Conservation (phyloP, 2,888 invertebrate genomes). For the Podabrus alpinus region DNA sequence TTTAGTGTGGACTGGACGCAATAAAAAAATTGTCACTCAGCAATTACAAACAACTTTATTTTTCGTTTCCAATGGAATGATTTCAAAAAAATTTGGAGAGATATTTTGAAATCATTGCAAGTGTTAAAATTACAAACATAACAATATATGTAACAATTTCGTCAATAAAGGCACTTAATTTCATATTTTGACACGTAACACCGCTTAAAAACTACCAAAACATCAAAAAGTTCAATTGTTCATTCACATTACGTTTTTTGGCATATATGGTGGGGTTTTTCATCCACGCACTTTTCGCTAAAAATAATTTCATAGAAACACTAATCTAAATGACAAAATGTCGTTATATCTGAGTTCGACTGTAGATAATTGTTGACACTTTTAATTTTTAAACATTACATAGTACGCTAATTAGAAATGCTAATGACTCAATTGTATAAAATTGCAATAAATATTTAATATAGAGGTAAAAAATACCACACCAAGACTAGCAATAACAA, state of each 20-base stretch:
- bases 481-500: slow-evolving; percentile 1
- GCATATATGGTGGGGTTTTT: not conserved
- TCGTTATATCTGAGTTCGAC: not conserved
- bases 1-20: not conserved
- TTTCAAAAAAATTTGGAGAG: not conserved
- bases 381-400: not conserved
- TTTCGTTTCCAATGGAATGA: not conserved
- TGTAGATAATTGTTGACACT: not conserved
- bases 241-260: not conserved
- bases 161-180: slow-evolving; percentile 12
- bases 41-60: not conserved
- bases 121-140: slow-evolving; percentile 4
- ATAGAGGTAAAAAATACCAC: not conserved
- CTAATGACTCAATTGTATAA: not conserved
- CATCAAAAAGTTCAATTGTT: not conserved
- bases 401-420: not conserved
- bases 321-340: not conserved
- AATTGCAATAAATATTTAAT: slow-evolving; percentile 1
- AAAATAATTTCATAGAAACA: not conserved
- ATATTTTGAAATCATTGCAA: not conserved
- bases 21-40: not conserved
- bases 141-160: slow-evolving; percentile 19
- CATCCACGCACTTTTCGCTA: not conserved
- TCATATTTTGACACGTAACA: not conserved
- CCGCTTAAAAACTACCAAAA: not conserved